Evolutionary conservation across 2,113 vertebrate genomes (phyloP).

Genomic region (Alexandromys fortis): DNA sequence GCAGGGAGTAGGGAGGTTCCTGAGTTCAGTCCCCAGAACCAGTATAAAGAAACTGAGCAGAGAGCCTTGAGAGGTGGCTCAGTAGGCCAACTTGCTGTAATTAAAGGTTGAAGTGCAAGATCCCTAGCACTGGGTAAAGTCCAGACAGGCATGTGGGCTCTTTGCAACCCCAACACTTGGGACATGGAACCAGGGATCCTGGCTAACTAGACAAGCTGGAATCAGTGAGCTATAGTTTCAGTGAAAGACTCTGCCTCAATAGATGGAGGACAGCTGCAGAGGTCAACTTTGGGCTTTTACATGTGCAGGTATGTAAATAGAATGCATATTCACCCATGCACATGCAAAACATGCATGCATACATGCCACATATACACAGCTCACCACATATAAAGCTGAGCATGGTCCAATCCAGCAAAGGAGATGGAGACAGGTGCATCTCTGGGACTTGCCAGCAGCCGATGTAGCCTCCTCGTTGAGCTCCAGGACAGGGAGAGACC

Average conservation of each 20-base stretch:
- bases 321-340: not conserved
- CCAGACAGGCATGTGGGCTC: not conserved
- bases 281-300: not conserved
- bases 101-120: not conserved
- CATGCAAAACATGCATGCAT: not conserved
- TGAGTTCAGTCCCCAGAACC: not conserved
- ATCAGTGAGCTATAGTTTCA: not conserved
- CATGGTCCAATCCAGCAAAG: not conserved
- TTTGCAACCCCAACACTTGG: not conserved
- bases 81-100: not conserved
- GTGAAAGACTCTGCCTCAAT: not conserved
- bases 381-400: not conserved
- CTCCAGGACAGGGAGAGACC: not conserved
- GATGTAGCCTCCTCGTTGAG: not conserved
- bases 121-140: not conserved
- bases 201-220: not conserved
- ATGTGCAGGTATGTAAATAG: not conserved
- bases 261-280: not conserved
- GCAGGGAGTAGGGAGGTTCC: not conserved
- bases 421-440: not conserved
- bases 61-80: not conserved
- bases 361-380: too few relatives aligned
- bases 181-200: not conserved
- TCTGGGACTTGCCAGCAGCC: not conserved
- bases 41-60: not conserved